phyloP scores from a whole-genome alignment of 1,140 invertebrate species.

The Drosophila dunni region DNA sequence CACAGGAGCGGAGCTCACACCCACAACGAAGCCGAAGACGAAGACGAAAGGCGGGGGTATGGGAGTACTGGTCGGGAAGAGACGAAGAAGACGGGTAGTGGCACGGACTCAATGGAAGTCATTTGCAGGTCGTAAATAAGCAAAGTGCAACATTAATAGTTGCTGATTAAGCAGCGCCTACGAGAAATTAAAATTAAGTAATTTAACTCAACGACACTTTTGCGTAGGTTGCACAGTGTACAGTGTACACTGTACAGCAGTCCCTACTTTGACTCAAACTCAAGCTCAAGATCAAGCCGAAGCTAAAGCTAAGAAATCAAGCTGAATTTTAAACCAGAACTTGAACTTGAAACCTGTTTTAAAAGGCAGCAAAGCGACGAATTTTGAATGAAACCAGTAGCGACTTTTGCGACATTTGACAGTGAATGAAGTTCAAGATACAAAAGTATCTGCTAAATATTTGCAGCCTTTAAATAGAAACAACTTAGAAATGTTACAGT shows the following conservation, averaged over 20 bases:
- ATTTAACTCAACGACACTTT: constrained; percentile 42
- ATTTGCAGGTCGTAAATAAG: constrained; percentile 76
- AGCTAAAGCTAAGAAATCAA: background rate
- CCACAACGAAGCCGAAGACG: background rate
- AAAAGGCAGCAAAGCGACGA: background rate
- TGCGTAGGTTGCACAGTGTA: background rate
- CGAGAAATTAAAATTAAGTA: constrained; percentile 76
- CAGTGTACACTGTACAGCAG: background rate
- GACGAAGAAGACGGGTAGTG: no score
- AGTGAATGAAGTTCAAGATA: background rate
- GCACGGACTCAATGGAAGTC: constrained; percentile 59
- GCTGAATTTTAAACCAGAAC: background rate
- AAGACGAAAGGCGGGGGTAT: background rate
- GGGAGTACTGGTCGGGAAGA: no score
- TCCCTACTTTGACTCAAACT: background rate
- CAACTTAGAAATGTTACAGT: no score
- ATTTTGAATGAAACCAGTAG: background rate
- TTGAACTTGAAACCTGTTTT: background rate
- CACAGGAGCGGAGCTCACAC: constrained; percentile 40
- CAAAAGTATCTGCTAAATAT: background rate
- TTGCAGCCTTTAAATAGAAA: no score
- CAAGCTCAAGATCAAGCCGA: background rate
- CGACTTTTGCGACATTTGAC: background rate
- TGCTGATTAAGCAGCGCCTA: constrained; percentile 77
- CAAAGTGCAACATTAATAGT: constrained; percentile 73